Conservation (phyloP, 2,113 vertebrate genomes). For the Pollimyrus isidori region DNA sequence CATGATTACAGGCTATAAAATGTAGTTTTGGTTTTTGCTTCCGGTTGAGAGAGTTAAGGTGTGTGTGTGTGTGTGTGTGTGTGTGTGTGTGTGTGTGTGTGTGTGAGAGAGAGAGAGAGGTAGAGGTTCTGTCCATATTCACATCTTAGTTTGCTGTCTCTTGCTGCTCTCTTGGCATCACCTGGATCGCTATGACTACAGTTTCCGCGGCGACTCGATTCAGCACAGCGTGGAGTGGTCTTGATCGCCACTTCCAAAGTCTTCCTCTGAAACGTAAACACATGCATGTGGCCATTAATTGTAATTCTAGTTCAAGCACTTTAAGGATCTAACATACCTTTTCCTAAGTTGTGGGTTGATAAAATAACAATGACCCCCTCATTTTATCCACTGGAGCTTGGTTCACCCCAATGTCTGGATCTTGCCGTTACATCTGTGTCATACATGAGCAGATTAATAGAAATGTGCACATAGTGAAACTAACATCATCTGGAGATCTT, state of each 20-base stretch:
- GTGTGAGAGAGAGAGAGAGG: too few species aligned
- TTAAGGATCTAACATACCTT: neutral
- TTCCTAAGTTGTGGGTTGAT: neutral
- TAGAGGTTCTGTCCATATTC: neutral
- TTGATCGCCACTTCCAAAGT: neutral
- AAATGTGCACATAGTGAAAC: neutral
- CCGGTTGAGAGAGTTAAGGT: neutral
- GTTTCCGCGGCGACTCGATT: constrained; percentile 1
- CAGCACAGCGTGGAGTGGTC: neutral
- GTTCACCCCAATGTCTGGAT: neutral
- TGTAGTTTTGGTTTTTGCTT: neutral
- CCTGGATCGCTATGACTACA: constrained; percentile 18
- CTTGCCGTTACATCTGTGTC: neutral
- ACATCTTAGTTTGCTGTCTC: neutral
- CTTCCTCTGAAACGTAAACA: neutral
- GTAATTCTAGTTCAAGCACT: neutral
- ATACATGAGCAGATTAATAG: neutral
- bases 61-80: neutral
- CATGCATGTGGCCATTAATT: neutral
- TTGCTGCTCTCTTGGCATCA: neutral
- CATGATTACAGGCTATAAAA: neutral
- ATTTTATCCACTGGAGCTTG: neutral
- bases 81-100: neutral
- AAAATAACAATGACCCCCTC: neutral
- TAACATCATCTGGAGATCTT: neutral